A percentile compares a stretch with the other conserved stretches of the same genome.
These are phyloP conservation scores for Tachysurus vachellii DNA, from an alignment of 2,113 vertebrate species.

Conservation along the genomic window DNA sequence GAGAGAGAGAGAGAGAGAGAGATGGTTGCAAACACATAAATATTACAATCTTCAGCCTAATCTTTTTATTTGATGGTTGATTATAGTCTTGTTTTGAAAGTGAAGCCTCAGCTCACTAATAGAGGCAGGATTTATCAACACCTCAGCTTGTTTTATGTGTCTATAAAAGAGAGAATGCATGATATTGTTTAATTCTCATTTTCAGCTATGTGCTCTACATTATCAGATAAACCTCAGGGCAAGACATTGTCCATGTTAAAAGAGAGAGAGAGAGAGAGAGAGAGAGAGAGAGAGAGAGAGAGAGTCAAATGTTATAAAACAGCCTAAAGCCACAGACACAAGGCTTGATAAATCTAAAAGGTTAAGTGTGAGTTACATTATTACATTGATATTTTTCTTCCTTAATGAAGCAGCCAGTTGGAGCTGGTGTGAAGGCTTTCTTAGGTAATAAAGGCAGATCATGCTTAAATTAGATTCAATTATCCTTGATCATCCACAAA, in stretches of 20 bases:
- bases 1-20: constrained; percentile 36
- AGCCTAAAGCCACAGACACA: background rate
- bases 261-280: too few species aligned
- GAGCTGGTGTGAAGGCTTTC: constrained; percentile 51
- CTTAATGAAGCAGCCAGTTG: constrained; percentile 43
- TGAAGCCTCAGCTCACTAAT: constrained; percentile 7
- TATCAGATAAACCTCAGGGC: constrained; percentile 5
- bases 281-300: too few species aligned
- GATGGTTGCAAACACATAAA: constrained; percentile 46
- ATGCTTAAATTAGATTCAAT: constrained; percentile 70
- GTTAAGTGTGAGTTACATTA: constrained; percentile 27
- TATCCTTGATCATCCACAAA: constrained; percentile 74
- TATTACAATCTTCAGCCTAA: constrained; percentile 67
- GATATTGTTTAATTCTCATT: constrained; percentile 11
- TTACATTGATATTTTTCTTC: constrained; percentile 38
- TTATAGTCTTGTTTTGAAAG: constrained; percentile 59
- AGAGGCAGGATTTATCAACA: constrained; percentile 23
- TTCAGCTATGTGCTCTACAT: constrained; percentile 8
- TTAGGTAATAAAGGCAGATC: constrained; percentile 65
- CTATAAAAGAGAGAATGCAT: background rate
- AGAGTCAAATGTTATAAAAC: background rate
- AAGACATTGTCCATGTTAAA: background rate
- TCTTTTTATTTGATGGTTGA: constrained; percentile 62
- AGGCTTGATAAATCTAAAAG: constrained; percentile 23
- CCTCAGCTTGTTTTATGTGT: constrained; percentile 10